phyloP scores from a whole-genome alignment of 2,888 invertebrate species.

The Tenthredo mesomela region DNA sequence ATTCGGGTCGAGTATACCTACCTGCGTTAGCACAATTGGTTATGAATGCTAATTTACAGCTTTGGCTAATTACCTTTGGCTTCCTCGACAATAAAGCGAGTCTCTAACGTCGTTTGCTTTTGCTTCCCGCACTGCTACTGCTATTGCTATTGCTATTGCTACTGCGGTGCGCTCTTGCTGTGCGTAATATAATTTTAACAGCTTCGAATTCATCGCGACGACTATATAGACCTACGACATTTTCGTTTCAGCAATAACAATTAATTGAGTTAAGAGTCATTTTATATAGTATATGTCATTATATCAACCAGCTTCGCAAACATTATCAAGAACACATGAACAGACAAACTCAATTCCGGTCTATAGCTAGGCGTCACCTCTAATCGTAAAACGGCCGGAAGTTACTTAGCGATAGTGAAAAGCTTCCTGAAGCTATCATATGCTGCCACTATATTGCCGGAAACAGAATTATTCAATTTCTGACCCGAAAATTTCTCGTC shows the following conservation, averaged over 20 bases:
- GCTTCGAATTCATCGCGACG: background rate
- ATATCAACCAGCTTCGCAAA: background rate
- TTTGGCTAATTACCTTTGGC: slow-evolving; percentile 45
- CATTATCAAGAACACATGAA: background rate
- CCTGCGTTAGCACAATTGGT: slow-evolving; percentile 27
- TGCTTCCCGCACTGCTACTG: background rate
- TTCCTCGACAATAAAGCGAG: slow-evolving; percentile 32
- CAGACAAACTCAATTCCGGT: background rate
- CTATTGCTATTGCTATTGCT: background rate
- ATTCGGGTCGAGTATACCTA: slow-evolving; percentile 19
- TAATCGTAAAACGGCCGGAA: background rate
- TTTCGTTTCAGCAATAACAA: slow-evolving; percentile 10
- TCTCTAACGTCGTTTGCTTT: slow-evolving; percentile 5
- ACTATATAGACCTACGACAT: background rate
- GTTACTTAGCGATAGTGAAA: slow-evolving; percentile 3
- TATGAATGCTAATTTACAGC: slow-evolving; percentile 48
- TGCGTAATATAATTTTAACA: slow-evolving; percentile 34
- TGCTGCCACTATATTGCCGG: background rate
- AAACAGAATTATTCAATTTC: no score
- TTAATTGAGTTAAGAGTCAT: slow-evolving; percentile 10
- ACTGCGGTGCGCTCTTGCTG: background rate
- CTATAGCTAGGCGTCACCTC: background rate
- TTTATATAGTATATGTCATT: slow-evolving; percentile 12
- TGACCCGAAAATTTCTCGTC: no score
- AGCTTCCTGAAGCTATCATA: background rate